Evolutionary conservation across 2,797 vertebrate species (phyloP).

Genomic region (Brachymystax lenok): DNA sequence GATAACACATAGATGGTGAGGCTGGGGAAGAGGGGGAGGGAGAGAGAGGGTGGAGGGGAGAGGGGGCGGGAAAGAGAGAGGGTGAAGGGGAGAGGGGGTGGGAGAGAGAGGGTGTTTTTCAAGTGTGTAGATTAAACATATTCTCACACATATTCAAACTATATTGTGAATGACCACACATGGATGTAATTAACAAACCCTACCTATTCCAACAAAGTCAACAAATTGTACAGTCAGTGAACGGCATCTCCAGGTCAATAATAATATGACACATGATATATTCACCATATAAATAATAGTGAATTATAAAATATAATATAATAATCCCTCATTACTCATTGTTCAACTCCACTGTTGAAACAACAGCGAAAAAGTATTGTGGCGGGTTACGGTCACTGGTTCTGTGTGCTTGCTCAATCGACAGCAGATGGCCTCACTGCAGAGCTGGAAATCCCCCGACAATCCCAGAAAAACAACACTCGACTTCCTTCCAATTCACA

Average conservation of each 20-base stretch:
- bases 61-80: no score
- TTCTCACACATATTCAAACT: neutral
- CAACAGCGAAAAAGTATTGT: conserved; percentile 49
- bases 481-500: conserved; percentile 39
- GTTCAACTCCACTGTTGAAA: conserved; percentile 30
- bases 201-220: neutral
- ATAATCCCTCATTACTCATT: neutral
- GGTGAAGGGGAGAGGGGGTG: no score
- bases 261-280: conserved; percentile 27
- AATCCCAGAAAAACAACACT: conserved; percentile 50
- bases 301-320: no score
- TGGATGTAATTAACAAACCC: neutral
- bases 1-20: no score
- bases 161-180: neutral
- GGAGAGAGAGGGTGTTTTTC: neutral
- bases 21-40: no score
- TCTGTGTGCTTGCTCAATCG: conserved; percentile 59
- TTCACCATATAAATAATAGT: conserved; percentile 23
- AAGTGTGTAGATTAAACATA: neutral
- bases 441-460: conserved; percentile 64
- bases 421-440: conserved; percentile 65
- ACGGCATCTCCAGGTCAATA: neutral
- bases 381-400: conserved; percentile 65
- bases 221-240: neutral
- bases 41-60: no score